phyloP scores from a whole-genome alignment of 2,888 invertebrate species.

The Drosophila tanythrix region DNA sequence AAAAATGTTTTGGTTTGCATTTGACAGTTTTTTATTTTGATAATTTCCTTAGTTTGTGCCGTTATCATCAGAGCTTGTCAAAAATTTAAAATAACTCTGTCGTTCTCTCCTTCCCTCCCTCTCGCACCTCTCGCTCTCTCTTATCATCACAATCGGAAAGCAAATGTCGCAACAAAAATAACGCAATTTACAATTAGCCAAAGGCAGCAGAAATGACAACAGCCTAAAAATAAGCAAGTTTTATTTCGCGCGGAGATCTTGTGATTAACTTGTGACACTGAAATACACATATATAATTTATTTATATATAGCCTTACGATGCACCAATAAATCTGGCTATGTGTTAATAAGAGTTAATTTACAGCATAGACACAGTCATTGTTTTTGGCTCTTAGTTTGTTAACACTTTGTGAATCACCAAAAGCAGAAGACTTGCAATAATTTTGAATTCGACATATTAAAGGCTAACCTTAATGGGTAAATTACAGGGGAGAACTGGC shows the following conservation, averaged over 20 bases:
- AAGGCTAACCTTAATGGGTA: slow-evolving; percentile 1
- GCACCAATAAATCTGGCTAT: slow-evolving; percentile 1
- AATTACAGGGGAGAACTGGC: slow-evolving; percentile 1
- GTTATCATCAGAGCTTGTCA: neutral
- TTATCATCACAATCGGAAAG: slow-evolving; percentile 23
- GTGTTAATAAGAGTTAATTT: slow-evolving; percentile 13
- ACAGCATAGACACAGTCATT: slow-evolving; percentile 14
- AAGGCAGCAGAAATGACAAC: slow-evolving; percentile 2
- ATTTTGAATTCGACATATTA: neutral
- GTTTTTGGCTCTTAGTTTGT: slow-evolving; percentile 7
- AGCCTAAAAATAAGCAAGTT: slow-evolving; percentile 8
- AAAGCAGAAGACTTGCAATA: neutral
- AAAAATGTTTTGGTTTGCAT: slow-evolving; percentile 17
- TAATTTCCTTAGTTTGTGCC: slow-evolving; percentile 23
- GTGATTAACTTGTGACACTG: slow-evolving; percentile 21
- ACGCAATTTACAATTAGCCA: slow-evolving; percentile 33
- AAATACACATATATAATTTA: neutral
- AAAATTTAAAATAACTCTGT: neutral
- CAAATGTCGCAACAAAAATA: slow-evolving; percentile 38
- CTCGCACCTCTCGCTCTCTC: neutral
- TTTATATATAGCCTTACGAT: slow-evolving; percentile 10
- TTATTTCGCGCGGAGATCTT: slow-evolving; percentile 13
- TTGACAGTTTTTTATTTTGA: slow-evolving; percentile 35
- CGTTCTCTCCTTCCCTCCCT: neutral
- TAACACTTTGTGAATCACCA: slow-evolving; percentile 33